Evolutionary conservation across 2,797 vertebrate species (phyloP).

Genomic region (Oceanodroma leucorhoa): DNA sequence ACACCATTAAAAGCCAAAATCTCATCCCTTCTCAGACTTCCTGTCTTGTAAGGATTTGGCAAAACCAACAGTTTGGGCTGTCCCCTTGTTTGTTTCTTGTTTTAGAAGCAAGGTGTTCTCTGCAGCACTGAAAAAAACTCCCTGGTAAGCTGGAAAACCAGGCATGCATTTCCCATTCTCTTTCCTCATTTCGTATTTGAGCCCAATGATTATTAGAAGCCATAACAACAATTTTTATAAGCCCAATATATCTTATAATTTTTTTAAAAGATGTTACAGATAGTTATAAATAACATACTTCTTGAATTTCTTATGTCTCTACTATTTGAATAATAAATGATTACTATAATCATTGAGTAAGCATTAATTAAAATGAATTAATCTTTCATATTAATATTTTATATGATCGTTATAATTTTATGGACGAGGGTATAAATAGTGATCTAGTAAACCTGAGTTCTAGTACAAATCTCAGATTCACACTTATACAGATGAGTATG

Average conservation of each 20-base stretch:
- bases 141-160: background rate
- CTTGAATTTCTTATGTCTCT: background rate
- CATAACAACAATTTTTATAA: background rate
- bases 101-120: background rate
- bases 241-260: background rate
- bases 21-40: background rate
- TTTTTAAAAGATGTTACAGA: background rate
- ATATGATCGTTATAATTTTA: background rate
- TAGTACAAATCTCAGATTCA: background rate
- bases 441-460: background rate
- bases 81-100: background rate
- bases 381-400: background rate
- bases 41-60: background rate
- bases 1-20: background rate
- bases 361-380: background rate
- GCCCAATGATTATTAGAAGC: background rate
- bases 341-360: background rate
- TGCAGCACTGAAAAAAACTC: background rate
- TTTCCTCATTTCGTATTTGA: background rate
- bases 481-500: rapidly evolving
- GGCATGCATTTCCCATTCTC: background rate
- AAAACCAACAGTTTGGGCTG: background rate
- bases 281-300: background rate
- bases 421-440: background rate
- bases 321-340: background rate